Percentiles rank a stretch among this genome's conserved stretches.
These are phyloP conservation scores for Dicaeum eximium DNA, from an alignment of 2,113 vertebrate species.

Conservation along the genomic window DNA sequence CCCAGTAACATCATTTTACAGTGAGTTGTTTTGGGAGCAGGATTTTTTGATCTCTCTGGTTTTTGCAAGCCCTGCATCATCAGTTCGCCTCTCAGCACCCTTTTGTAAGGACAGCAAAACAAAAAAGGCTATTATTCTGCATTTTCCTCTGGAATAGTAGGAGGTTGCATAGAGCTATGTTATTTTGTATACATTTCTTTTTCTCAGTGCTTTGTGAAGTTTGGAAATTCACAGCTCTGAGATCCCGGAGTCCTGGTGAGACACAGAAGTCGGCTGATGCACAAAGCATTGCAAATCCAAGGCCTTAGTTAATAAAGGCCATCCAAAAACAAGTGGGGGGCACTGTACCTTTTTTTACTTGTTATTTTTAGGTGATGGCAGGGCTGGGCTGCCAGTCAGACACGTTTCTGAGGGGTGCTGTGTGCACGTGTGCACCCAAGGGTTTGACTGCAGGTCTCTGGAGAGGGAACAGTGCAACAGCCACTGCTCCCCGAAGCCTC, in stretches of 20 bases:
- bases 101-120: constrained; percentile 15
- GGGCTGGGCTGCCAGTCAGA: neutral
- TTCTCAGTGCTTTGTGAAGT: neutral
- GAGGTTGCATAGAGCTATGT: neutral
- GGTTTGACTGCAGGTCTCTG: neutral
- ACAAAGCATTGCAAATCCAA: neutral
- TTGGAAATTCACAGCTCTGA: neutral
- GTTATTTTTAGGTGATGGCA: neutral
- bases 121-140: constrained; percentile 3
- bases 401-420: neutral
- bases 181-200: neutral
- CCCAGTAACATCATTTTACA: constrained; percentile 23
- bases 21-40: neutral
- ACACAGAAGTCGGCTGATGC: neutral
- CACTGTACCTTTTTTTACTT: neutral
- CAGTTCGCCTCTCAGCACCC: neutral
- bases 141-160: neutral
- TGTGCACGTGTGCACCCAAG: neutral
- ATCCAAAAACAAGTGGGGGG: too few relatives aligned
- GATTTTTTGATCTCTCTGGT: neutral
- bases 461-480: neutral
- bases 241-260: neutral
- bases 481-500: neutral
- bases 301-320: neutral
- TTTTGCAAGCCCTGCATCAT: neutral